Base-by-base conservation (phyloP, 2,797 vertebrate species). In the Triplophysa yarkandensis region DNA sequence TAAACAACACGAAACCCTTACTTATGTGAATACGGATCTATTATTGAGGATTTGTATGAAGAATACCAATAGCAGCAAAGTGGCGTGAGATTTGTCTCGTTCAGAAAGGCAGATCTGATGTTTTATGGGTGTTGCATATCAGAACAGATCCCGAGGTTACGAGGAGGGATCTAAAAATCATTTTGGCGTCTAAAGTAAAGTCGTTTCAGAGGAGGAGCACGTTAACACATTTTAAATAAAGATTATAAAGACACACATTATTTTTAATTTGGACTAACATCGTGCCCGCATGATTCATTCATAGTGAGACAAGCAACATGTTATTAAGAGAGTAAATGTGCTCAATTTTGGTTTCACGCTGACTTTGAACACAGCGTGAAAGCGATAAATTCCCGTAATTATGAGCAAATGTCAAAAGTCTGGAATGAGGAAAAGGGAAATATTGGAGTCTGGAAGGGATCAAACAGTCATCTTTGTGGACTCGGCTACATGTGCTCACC, bases 351-450 rank as follows among this genome's bases (percentile, higher is more conserved):
- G 46, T 21, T 52, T 25, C 21, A 52, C 10, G 23, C 25, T 6
- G 50, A 25, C 50, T 52, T 52, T 52, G 50, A 52, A 69, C 65
- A 17, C 52, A 30, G 52, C 52, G 7, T 57, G 54, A 55, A 41
- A 68, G 17, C 1, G 17, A 55, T 43, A 57, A 69, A 58, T 58
- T 30, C 36, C 52, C 17, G 5, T 44, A 58, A 58, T 69, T 58
- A 25, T 46, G 54, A 58, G 28, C 54, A 57, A 68, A 41, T 4
- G 36, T 70, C 54, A 58, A 11, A 70, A 32, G 68, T 30, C 27
- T 70, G 68, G 28, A 71, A 19, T 61, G 57, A 36, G 43, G 43
- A 50, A 71, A 71, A 71, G 9, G 57, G 44, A 30, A 63, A 41
- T 36, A 54, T 34, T 13, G 48, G 46, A 19, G 36, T 43, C 46